These are phyloP conservation scores for Calameuta idolon DNA, from an alignment of 2,888 invertebrate genomes.

Conservation along the genomic window DNA sequence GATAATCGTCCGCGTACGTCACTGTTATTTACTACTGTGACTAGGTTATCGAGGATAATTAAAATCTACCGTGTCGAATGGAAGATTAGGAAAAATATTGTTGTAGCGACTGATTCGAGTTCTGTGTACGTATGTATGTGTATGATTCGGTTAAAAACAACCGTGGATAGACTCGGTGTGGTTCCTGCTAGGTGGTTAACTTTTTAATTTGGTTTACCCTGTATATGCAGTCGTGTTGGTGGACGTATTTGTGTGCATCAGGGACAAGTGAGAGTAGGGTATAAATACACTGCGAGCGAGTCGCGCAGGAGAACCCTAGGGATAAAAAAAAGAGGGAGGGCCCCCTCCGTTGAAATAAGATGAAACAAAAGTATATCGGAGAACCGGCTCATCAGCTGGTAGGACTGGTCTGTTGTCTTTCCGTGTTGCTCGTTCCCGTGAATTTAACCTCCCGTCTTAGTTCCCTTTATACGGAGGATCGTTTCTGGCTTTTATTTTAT, in stretches of 20 bases:
- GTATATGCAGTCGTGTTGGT: not conserved
- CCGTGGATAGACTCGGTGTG: not conserved
- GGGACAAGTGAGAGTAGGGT: conserved; percentile 54
- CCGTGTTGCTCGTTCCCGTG: conserved; percentile 29
- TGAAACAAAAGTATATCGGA: conserved; percentile 59
- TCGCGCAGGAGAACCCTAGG: conserved; percentile 42
- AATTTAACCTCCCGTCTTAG: conserved; percentile 19
- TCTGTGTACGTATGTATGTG: too few relatives aligned
- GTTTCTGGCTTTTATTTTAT: conserved; percentile 61
- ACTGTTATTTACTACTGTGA: not conserved
- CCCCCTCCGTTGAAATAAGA: conserved; percentile 46
- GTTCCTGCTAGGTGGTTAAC: not conserved
- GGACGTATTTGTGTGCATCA: conserved; percentile 25
- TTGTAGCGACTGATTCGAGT: not conserved
- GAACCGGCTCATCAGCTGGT: conserved; percentile 66
- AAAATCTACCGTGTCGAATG: not conserved
- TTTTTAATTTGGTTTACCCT: not conserved
- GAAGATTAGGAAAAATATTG: not conserved
- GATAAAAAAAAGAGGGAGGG: conserved; percentile 38
- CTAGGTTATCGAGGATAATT: not conserved
- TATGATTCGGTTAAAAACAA: not conserved
- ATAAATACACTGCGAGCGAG: conserved; percentile 55
- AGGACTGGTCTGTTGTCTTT: conserved; percentile 58
- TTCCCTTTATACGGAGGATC: conserved; percentile 32
- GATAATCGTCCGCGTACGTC: not conserved